A percentile compares a stretch with the other conserved stretches of the same genome.
phyloP scores from a whole-genome alignment of 1,140 invertebrate genomes.

The Danaus plexippus region DNA sequence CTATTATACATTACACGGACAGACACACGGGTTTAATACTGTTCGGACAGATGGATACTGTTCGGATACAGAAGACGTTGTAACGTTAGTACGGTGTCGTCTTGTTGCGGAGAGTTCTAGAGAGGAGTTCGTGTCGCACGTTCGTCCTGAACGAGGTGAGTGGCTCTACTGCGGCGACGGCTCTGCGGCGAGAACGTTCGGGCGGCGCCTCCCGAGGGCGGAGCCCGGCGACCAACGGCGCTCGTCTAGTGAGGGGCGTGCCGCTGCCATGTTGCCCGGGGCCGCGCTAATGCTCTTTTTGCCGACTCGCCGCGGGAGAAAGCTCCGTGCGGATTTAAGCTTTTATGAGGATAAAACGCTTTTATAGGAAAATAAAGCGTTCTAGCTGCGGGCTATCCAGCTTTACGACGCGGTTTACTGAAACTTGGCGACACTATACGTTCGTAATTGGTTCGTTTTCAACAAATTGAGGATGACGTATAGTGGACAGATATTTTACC shows the following conservation, averaged over 20 bases:
- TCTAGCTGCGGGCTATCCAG: constrained; percentile 66
- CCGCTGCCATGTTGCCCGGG: constrained; percentile 57
- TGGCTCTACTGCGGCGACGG: constrained; percentile 32
- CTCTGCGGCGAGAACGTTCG: constrained; percentile 18
- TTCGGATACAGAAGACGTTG: too few species aligned
- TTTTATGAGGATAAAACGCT: constrained; percentile 71
- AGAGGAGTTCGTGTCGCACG: constrained; percentile 19
- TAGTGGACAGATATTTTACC: constrained; percentile 14
- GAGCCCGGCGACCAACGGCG: constrained; percentile 29
- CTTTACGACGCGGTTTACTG: constrained; percentile 66
- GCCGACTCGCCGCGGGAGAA: constrained; percentile 57
- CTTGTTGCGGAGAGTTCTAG: neutral
- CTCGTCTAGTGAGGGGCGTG: constrained; percentile 40
- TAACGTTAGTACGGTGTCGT: neutral
- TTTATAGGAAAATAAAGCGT: constrained; percentile 70
- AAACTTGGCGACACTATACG: constrained; percentile 62
- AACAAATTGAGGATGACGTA: constrained; percentile 48
- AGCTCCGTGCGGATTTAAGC: constrained; percentile 69
- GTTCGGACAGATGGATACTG: too few species aligned
- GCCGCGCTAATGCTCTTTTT: constrained; percentile 64
- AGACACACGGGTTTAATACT: too few species aligned
- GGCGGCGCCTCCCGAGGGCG: constrained; percentile 37
- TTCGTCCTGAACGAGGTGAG: constrained; percentile 28
- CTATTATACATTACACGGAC: too few species aligned
- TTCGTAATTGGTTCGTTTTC: constrained; percentile 56